phyloP scores from a whole-genome alignment of 2,797 vertebrate species.

The Masticophis lateralis region DNA sequence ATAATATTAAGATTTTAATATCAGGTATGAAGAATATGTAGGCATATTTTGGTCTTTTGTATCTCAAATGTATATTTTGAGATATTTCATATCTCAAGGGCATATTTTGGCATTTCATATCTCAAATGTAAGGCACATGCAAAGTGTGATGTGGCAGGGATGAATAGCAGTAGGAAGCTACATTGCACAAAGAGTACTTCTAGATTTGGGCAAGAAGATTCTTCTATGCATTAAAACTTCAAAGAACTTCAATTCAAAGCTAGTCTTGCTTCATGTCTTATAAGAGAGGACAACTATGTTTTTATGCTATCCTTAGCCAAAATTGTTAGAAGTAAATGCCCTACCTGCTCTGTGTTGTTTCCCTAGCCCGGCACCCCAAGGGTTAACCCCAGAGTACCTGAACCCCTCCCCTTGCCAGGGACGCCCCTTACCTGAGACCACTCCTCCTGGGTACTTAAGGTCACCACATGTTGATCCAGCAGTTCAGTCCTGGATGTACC shows the following conservation, averaged over 20 bases:
- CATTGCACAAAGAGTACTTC: not conserved
- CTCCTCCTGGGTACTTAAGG: too few relatives aligned
- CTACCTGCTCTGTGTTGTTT: too few relatives aligned
- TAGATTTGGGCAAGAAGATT: not conserved
- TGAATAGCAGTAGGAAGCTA: not conserved
- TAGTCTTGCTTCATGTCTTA: not conserved
- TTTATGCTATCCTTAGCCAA: slow-evolving; percentile 10
- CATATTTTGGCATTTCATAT: not conserved
- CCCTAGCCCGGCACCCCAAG: too few relatives aligned
- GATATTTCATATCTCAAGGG: not conserved
- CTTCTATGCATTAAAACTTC: not conserved
- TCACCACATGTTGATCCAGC: too few relatives aligned
- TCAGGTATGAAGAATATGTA: not conserved
- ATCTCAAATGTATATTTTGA: not conserved
- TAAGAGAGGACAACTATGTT: slow-evolving; percentile 13
- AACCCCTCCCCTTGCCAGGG: too few relatives aligned
- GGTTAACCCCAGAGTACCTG: too few relatives aligned
- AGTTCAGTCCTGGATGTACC: too few relatives aligned
- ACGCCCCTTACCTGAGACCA: too few relatives aligned
- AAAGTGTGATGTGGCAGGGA: not conserved
- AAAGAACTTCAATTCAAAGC: not conserved
- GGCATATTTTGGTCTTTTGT: not conserved
- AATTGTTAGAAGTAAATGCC: too few relatives aligned
- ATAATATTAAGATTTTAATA: not conserved
- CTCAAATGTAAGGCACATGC: not conserved